Percentiles rank a stretch among this genome's conserved stretches.
These are phyloP conservation scores for Cryptomyrus ogoouensis DNA, from an alignment of 2,113 vertebrate genomes.

Conservation along the genomic window DNA sequence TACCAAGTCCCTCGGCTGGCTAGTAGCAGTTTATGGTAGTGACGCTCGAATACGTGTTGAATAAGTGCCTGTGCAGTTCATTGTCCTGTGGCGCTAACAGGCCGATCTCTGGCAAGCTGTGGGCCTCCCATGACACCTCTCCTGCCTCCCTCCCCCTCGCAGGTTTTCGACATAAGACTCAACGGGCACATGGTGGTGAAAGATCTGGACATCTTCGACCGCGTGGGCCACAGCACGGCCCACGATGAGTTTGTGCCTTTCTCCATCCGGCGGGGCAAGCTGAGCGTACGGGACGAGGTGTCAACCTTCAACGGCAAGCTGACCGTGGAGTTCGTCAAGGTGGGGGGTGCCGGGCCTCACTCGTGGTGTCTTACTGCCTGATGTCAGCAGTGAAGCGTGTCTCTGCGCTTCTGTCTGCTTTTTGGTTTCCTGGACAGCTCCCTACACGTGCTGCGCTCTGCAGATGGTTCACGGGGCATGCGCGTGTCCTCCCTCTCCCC, in stretches of 20 bases:
- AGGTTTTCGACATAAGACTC: constrained; percentile 96
- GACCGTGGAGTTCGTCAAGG: constrained; percentile 95
- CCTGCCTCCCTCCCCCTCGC: constrained; percentile 22
- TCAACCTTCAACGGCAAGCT: constrained; percentile 96
- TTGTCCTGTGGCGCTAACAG: neutral
- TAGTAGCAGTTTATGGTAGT: neutral
- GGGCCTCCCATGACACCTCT: neutral
- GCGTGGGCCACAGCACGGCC: constrained; percentile 93
- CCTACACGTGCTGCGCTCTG: neutral
- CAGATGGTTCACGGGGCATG: too few relatives aligned
- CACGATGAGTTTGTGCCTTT: constrained; percentile 92
- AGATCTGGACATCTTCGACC: constrained; percentile 95
- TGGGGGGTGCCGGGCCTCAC: constrained; percentile 40
- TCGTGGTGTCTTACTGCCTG: neutral
- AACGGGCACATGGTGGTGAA: constrained; percentile 93
- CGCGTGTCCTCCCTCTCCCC: constrained; percentile 53
- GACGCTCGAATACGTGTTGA: neutral
- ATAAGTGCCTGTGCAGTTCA: neutral
- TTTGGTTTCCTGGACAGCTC: neutral
- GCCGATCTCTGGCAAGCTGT: neutral
- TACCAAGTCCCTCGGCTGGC: neutral
- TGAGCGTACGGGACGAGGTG: constrained; percentile 89
- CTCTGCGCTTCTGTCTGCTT: neutral
- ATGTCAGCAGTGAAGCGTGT: neutral
- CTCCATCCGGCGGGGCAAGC: constrained; percentile 85